These are phyloP conservation scores for Mixornis gularis DNA, from an alignment of 2,113 vertebrate species.

Conservation along the genomic window DNA sequence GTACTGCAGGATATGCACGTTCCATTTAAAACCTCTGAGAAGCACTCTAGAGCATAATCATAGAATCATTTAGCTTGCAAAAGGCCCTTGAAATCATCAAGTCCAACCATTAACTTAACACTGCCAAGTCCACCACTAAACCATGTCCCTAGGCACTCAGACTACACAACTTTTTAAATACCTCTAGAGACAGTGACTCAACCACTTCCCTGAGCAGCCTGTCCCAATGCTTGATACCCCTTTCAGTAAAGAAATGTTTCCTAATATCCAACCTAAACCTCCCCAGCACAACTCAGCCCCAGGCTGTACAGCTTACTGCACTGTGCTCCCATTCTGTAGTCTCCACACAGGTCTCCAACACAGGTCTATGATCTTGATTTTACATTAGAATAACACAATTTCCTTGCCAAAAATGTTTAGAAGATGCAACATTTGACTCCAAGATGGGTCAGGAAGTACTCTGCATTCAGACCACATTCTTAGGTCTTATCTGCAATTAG, in stretches of 20 bases:
- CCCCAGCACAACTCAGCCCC: accelerated
- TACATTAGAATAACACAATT: neutral
- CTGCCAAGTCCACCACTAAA: neutral
- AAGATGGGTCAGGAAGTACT: neutral
- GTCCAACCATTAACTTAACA: neutral
- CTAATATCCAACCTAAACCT: neutral
- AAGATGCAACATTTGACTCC: neutral
- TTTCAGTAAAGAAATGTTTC: neutral
- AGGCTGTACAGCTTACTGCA: neutral
- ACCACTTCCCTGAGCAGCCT: neutral
- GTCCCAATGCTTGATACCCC: neutral
- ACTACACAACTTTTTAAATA: neutral
- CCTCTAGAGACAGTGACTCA: neutral
- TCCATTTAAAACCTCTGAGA: neutral
- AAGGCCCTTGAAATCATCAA: neutral
- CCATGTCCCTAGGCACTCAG: neutral
- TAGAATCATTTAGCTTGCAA: neutral
- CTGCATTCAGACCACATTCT: neutral
- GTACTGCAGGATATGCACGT: neutral
- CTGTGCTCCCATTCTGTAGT: neutral
- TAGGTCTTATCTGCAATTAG: neutral
- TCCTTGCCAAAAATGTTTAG: neutral
- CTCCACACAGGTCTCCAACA: neutral
- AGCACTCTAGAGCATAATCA: neutral
- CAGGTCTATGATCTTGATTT: neutral